These are phyloP conservation scores for Crotalus helleri DNA, from an alignment of 2,113 vertebrate genomes.

Conservation along the genomic window DNA sequence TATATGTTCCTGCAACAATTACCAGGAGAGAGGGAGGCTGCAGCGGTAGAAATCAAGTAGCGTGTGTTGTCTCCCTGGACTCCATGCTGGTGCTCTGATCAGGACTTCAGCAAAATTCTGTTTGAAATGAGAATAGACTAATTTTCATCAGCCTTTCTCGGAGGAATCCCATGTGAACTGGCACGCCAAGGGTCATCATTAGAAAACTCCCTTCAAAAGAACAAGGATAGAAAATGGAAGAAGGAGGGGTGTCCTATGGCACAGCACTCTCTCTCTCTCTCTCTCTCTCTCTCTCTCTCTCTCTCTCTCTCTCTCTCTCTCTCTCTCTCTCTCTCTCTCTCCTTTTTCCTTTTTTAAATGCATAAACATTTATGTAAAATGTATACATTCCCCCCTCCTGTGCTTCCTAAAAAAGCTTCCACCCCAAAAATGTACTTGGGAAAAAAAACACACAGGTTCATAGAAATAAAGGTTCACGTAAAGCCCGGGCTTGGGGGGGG, in stretches of 20 bases:
- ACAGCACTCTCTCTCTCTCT: conserved; percentile 63
- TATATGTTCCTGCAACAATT: conserved; percentile 88
- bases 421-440: conserved; percentile 21
- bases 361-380: conserved; percentile 93
- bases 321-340: conserved; percentile 11
- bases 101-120: conserved; percentile 96
- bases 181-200: conserved; percentile 99
- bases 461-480: conserved; percentile 68
- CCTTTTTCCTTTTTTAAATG: conserved; percentile 78
- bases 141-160: conserved; percentile 95
- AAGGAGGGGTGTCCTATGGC: conserved; percentile 74
- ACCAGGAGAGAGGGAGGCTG: conserved; percentile 89
- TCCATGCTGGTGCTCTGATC: conserved; percentile 92
- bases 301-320: conserved; percentile 53
- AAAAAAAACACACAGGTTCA: conserved; percentile 65
- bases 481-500: conserved; percentile 52
- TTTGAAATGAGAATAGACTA: conserved; percentile 99
- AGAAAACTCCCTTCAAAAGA: conserved; percentile 92
- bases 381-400: conserved; percentile 64
- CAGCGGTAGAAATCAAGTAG: conserved; percentile 78
- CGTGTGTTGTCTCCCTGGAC: conserved; percentile 85
- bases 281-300: too few species aligned
- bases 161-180: conserved; percentile 90
- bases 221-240: conserved; percentile 21
- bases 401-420: conserved; percentile 25